These are phyloP conservation scores for Magallana nippona DNA, from an alignment of 2,888 invertebrate genomes.

Conservation along the genomic window DNA sequence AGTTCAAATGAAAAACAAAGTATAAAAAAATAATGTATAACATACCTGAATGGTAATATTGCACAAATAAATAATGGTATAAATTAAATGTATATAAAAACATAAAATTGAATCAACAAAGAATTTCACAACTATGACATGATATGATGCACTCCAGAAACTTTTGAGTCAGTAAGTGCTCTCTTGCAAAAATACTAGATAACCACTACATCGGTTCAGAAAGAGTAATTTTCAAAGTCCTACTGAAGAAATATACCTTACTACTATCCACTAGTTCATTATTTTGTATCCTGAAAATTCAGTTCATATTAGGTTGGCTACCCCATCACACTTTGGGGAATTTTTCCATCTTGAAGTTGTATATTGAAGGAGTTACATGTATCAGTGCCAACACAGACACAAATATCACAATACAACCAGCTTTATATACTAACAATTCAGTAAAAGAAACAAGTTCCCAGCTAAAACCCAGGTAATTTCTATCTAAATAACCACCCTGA, in stretches of 20 bases:
- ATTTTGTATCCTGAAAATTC: not conserved
- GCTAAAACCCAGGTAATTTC: too few relatives aligned
- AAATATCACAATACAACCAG: too few relatives aligned
- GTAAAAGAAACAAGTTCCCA: too few relatives aligned
- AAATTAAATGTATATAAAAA: slow-evolving; percentile 32
- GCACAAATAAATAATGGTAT: slow-evolving; percentile 18
- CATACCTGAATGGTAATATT: slow-evolving; percentile 26
- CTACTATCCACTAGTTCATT: not conserved
- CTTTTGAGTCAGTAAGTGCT: not conserved
- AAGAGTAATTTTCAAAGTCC: too few relatives aligned
- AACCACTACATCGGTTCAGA: too few relatives aligned
- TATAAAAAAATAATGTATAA: slow-evolving; percentile 15
- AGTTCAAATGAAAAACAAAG: slow-evolving; percentile 16
- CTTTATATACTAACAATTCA: too few relatives aligned
- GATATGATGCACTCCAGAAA: slow-evolving; percentile 7
- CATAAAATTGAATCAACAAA: slow-evolving; percentile 18
- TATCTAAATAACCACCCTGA: too few relatives aligned
- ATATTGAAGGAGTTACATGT: too few relatives aligned
- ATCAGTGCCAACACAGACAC: too few relatives aligned
- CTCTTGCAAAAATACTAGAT: not conserved
- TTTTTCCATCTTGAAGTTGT: too few relatives aligned
- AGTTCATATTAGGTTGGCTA: not conserved
- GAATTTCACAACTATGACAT: slow-evolving; percentile 18
- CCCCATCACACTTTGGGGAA: too few relatives aligned
- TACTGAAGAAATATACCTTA: too few relatives aligned